A percentile compares a stretch with the other conserved stretches of the same genome.
Conservation (phyloP, 2,113 vertebrate species). For the Gavia stellata region DNA sequence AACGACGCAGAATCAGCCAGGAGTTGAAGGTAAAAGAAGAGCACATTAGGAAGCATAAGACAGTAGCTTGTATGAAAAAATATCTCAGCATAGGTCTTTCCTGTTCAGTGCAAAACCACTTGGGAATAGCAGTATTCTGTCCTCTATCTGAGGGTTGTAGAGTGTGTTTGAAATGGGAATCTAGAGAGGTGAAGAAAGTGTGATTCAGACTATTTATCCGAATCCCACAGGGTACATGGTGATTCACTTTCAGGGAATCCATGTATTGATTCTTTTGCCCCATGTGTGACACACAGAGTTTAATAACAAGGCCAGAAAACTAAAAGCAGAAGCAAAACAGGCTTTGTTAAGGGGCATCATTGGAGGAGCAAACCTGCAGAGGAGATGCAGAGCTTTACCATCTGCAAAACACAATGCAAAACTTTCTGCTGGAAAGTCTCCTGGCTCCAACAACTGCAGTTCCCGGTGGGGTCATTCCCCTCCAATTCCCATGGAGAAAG, state of each 20-base stretch:
- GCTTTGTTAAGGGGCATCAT: not conserved
- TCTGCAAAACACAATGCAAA: not conserved
- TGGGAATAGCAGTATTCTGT: not conserved
- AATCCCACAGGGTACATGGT: accelerated
- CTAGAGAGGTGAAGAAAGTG: not conserved
- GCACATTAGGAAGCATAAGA: not conserved
- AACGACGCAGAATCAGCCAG: not conserved
- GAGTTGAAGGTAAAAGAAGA: not conserved
- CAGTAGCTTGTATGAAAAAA: not conserved
- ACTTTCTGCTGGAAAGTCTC: not conserved
- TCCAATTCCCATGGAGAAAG: not conserved
- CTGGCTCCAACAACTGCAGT: not conserved
- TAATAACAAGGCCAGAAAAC: not conserved
- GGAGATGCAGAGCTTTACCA: not conserved
- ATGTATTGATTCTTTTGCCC: not conserved
- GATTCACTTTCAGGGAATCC: not conserved
- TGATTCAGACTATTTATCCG: not conserved
- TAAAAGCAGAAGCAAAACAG: not conserved
- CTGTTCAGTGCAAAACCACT: not conserved
- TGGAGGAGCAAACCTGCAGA: not conserved
- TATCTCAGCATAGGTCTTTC: not conserved
- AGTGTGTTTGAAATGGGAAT: not conserved
- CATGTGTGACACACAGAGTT: not conserved
- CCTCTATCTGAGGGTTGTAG: not conserved
- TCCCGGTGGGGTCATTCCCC: not conserved